Percentiles rank a stretch among this genome's conserved stretches.
phyloP scores from a whole-genome alignment of 2,113 vertebrate genomes.

The Vulpes vulpes region DNA sequence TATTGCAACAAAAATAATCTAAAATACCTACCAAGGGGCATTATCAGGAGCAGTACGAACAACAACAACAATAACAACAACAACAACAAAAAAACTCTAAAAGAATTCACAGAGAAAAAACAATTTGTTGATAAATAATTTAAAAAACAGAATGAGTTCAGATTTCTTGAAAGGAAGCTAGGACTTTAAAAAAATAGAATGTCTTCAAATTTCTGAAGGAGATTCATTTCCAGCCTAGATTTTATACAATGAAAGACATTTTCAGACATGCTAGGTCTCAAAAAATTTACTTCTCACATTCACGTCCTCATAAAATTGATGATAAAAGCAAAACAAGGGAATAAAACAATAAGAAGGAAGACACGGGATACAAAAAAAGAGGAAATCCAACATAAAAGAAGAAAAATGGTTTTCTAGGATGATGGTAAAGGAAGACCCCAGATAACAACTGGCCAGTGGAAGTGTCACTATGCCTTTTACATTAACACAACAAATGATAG shows the following conservation, averaged over 20 bases:
- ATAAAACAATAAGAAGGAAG: not conserved
- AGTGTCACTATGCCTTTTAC: not conserved
- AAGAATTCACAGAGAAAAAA: not conserved
- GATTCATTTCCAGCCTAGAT: not conserved
- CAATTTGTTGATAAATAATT: not conserved
- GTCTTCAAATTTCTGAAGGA: not conserved
- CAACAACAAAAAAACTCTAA: not conserved
- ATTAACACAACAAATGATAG: fast-evolving
- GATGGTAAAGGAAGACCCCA: fast-evolving
- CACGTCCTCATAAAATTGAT: not conserved
- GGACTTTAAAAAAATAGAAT: not conserved
- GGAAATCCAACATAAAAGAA: not conserved
- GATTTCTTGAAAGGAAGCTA: not conserved
- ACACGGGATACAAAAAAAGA: not conserved
- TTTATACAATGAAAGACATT: not conserved
- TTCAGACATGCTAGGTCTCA: not conserved
- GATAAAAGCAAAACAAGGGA: not conserved
- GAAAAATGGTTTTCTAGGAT: not conserved
- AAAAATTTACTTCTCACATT: not conserved
- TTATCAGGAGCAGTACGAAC: not conserved
- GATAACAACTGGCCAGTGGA: fast-evolving
- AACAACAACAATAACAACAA: not conserved
- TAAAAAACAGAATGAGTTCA: not conserved
- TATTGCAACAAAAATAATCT: not conserved
- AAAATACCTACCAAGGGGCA: not conserved